Conservation (phyloP, 2,113 vertebrate genomes). For the Dromiciops gliroides region DNA sequence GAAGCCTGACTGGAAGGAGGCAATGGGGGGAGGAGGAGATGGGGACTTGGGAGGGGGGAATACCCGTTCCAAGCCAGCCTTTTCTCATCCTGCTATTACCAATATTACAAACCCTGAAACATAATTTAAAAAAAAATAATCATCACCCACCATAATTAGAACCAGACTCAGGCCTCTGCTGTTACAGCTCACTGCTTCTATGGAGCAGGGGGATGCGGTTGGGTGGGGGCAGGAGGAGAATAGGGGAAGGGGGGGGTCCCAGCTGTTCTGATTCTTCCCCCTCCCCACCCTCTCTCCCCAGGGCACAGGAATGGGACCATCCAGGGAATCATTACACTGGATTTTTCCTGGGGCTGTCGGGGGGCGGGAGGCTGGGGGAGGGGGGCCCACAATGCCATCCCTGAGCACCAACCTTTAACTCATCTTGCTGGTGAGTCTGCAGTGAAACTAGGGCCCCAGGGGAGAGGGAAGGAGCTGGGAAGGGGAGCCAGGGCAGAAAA, state of each 20-base stretch:
- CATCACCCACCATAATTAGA: neutral
- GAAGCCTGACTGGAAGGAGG: neutral
- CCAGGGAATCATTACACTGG: neutral
- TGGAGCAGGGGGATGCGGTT: neutral
- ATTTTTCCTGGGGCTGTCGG: neutral
- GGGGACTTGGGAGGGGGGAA: neutral
- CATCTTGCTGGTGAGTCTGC: neutral
- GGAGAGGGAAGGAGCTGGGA: too few species aligned
- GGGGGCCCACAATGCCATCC: neutral
- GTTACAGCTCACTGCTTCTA: neutral
- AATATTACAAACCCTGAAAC: neutral
- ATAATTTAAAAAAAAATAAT: conserved; percentile 1
- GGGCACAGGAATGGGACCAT: neutral
- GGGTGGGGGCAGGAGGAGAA: neutral
- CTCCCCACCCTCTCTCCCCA: neutral
- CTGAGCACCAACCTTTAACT: neutral
- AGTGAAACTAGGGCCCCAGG: neutral
- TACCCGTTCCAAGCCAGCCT: neutral
- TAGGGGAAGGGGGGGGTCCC: neutral
- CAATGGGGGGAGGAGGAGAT: neutral
- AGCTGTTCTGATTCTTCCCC: neutral
- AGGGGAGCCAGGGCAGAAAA: neutral
- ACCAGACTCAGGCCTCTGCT: neutral
- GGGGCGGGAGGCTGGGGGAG: too few species aligned
- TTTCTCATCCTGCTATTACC: neutral